A percentile compares a stretch with the other conserved stretches of the same genome.
Evolutionary conservation across 1,140 invertebrate species (phyloP).

Genomic region (Plutomurus gul): DNA sequence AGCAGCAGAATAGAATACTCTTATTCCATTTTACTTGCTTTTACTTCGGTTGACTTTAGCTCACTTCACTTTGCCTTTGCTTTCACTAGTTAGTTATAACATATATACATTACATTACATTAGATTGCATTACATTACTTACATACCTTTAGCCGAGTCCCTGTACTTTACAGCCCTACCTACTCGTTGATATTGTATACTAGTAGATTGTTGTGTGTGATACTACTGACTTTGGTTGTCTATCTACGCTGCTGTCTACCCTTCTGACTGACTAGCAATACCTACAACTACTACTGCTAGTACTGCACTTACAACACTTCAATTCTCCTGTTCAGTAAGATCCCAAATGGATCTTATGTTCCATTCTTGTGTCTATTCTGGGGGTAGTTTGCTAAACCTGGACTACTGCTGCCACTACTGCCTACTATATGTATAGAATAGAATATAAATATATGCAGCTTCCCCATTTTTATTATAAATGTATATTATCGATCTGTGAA

Average conservation of each 20-base stretch:
- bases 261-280: too few species aligned
- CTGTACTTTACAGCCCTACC: too few species aligned
- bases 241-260: too few species aligned
- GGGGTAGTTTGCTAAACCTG: not conserved
- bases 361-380: not conserved
- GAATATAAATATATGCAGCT: conserved; percentile 34
- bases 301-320: conserved; percentile 3
- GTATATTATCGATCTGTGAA: conserved; percentile 46
- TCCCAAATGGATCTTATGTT: conserved; percentile 13
- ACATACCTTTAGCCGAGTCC: too few species aligned
- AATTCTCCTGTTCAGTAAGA: conserved; percentile 14
- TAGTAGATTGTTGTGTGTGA: too few species aligned
- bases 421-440: not conserved
- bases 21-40: not conserved
- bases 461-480: conserved; percentile 48
- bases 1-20: not conserved
- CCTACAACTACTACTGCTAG: too few species aligned
- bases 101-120: conserved; percentile 9
- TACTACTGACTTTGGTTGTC: too few species aligned
- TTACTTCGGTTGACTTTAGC: not conserved
- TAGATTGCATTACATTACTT: not conserved
- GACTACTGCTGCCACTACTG: not conserved
- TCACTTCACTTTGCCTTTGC: not conserved
- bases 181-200: too few species aligned
- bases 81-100: not conserved